Evolutionary conservation across 2,797 vertebrate species (phyloP), one percentile per base, ranked within the genome.

Genomic region (Lemur catta): DNA sequence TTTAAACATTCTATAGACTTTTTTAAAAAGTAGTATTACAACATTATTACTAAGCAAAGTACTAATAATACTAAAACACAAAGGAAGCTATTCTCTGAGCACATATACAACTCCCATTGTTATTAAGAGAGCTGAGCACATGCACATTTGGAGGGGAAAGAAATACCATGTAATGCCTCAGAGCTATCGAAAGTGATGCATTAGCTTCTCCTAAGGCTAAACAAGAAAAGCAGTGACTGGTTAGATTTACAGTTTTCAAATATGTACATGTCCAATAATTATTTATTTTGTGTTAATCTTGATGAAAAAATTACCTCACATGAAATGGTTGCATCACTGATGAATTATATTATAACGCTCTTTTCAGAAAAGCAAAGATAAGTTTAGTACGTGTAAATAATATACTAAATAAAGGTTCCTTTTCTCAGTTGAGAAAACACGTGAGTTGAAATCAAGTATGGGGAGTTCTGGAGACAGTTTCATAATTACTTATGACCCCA

Each of bases 381-480:
- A 98, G 92, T 94, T 97, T 93, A 95, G 79, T 76, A 85, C 69
- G 67, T 95, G 85, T 98, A 98, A 91, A 98, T 91, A 96, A 92
- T 96, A 98, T 85, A 98, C 98, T 98, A 98, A 98, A 98, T 98
- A 98, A 98, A 98, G 97, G 96, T 96, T 96, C 91, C 71, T 81
- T 87, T 98, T 97, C 97, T 97, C 22, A 71, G 96, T 93, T 78
- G 69, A 98, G 97, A 98, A 98, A 98, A 95, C 87, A 95, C 3
- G 86, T 96, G 97, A 97, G 96, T 88, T 95, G 90, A 96, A 98
- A 96, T 96, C 92, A 96, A 55, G 57, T 87, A 94, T 46, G 82
- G 93, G 46, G 59, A 79, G 71, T 81, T 93, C 82, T 93, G 59
- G 48, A 95, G 80, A 93, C 48, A 96, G 55, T 96, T 97, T 96